These are phyloP conservation scores for Torymus auratus DNA, from an alignment of 2,888 invertebrate species.

Conservation along the genomic window DNA sequence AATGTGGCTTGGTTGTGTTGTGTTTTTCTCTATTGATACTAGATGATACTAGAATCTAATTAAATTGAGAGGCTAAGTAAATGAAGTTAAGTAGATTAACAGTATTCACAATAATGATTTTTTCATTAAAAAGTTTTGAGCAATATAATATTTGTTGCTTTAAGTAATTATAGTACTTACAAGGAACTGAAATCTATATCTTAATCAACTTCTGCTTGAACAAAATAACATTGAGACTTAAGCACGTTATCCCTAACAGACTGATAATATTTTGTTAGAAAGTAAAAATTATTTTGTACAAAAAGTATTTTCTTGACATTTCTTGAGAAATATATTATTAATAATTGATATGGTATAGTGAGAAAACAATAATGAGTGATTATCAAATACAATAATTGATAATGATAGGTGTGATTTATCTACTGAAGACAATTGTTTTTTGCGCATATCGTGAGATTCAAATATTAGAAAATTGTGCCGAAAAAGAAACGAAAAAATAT, in stretches of 20 bases:
- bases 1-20: constrained; percentile 15
- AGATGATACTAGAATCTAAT: constrained; percentile 8
- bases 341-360: constrained; percentile 7
- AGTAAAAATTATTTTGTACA: constrained; percentile 35
- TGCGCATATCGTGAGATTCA: constrained; percentile 22
- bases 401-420: constrained; percentile 31
- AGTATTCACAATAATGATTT: constrained; percentile 21
- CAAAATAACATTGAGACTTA: constrained; percentile 36
- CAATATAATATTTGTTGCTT: not conserved
- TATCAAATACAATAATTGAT: constrained; percentile 39
- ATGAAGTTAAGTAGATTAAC: constrained; percentile 23
- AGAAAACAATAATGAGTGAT: constrained; percentile 28
- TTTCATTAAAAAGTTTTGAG: not conserved
- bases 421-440: constrained; percentile 34
- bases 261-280: constrained; percentile 46
- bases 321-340: constrained; percentile 10
- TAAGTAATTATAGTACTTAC: not conserved
- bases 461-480: constrained; percentile 27
- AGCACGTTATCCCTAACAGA: constrained; percentile 35
- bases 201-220: constrained; percentile 14
- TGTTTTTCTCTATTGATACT: constrained; percentile 1
- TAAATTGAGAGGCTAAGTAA: constrained; percentile 32
- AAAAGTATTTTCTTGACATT: constrained; percentile 45
- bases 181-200: constrained; percentile 32
- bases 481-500: constrained; percentile 13